Evolutionary conservation across 2,888 invertebrate species (phyloP).

Genomic region (Drosophila borealis): DNA sequence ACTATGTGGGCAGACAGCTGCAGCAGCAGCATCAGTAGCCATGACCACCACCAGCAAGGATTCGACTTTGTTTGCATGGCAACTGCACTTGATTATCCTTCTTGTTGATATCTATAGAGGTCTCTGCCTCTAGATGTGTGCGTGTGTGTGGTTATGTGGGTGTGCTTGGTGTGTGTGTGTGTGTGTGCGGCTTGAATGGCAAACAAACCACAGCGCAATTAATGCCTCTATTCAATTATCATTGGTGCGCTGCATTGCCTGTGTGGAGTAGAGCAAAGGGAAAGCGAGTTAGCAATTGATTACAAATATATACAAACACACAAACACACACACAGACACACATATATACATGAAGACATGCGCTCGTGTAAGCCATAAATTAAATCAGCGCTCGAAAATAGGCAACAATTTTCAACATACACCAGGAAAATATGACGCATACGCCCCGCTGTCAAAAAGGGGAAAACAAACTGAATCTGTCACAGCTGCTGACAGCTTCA

Average conservation of each 20-base stretch:
- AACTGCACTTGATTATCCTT: constrained; percentile 39
- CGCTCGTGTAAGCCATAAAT: constrained; percentile 22
- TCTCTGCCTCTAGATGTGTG: background rate
- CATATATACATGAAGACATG: background rate
- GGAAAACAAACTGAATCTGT: constrained; percentile 29
- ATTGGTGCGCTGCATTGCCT: constrained; percentile 59
- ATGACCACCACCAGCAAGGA: constrained; percentile 29
- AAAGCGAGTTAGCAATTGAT: constrained; percentile 34
- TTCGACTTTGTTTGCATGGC: constrained; percentile 57
- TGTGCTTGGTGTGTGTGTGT: constrained; percentile 7
- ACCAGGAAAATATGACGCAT: constrained; percentile 32
- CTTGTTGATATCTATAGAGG: constrained; percentile 12
- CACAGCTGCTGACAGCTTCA: constrained; percentile 53
- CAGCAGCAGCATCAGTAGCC: constrained; percentile 45
- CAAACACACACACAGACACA: background rate
- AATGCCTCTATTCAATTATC: constrained; percentile 70
- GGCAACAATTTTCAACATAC: constrained; percentile 32
- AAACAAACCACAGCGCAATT: constrained; percentile 70
- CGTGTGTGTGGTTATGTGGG: constrained; percentile 15
- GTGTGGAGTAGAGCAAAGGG: constrained; percentile 24
- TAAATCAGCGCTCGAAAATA: constrained; percentile 42
- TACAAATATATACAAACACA: background rate
- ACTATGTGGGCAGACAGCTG: constrained; percentile 44
- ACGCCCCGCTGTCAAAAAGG: constrained; percentile 25
- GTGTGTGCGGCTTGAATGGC: constrained; percentile 45